A percentile compares a stretch with the other conserved stretches of the same genome.
Evolutionary conservation across 92 coral and sea anemone genomes (phyloP).

Genomic region (Porites cylindrica): DNA sequence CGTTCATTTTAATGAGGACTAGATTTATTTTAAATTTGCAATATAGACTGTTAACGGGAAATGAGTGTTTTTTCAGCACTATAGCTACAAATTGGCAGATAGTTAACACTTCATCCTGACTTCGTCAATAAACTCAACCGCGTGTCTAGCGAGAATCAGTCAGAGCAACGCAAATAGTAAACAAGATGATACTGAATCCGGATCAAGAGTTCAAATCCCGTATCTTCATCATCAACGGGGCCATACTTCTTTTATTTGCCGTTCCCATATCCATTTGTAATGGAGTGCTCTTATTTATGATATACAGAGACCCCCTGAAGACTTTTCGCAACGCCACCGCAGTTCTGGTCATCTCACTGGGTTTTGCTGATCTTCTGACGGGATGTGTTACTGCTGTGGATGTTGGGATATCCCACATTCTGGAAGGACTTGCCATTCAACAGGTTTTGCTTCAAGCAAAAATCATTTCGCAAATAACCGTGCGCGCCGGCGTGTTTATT

Average conservation of each 20-base stretch:
- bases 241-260: conserved; percentile 53
- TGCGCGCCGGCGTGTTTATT: conserved; percentile 54
- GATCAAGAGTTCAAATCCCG: conserved; percentile 29
- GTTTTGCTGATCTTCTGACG: conserved; percentile 64
- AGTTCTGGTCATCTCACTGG: conserved; percentile 55
- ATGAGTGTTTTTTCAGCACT: conserved; percentile 1
- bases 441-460: conserved; percentile 54
- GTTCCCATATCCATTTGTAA: conserved; percentile 46
- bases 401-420: conserved; percentile 60
- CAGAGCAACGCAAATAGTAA: not conserved
- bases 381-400: conserved; percentile 68
- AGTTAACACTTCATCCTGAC: not conserved
- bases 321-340: conserved; percentile 72
- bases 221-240: conserved; percentile 44
- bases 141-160: not conserved
- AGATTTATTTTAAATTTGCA: not conserved
- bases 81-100: not conserved
- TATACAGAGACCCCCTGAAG: conserved; percentile 60
- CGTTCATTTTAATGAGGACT: not conserved
- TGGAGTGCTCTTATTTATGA: conserved; percentile 42
- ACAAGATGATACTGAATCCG: conserved; percentile 18
- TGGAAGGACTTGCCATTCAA: conserved; percentile 22
- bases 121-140: not conserved
- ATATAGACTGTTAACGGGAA: not conserved
- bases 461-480: conserved; percentile 65